Evolutionary conservation across 2,113 vertebrate species (phyloP), one percentile per base, ranked within the genome.

Genomic region (Eurystomus gularis): DNA sequence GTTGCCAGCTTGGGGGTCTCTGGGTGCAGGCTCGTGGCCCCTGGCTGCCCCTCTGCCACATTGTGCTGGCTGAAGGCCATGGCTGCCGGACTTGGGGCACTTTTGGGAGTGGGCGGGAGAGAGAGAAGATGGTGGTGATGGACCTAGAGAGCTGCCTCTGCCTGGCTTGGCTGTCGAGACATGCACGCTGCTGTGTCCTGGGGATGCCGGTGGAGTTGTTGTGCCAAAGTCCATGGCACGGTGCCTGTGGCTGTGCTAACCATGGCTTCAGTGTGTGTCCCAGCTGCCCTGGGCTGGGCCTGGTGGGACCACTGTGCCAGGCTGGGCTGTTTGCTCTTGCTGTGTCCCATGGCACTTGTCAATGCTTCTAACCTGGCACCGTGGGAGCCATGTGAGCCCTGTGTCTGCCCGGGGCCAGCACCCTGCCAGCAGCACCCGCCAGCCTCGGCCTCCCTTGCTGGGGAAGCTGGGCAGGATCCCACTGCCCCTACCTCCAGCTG

Each of bases 231-330:
- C 40, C 3, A 0, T 35, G 24, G 42, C 17, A 52, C 26, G 13
- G 13, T 0, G 6, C 15, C 49, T 49, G 23, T 1, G 4, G 16
- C 70, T 2, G 0, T 21, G 33, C 28, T 61, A 9, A 21, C 61
- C 9, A 17, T 61, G n/a, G 52, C 52, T 86, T 37, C 64, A 20
- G 52, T 5, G 2, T 2, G 4, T 55, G 19, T 77, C 51, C 29
- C 3, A 2, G 21, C n/a, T 52, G 71, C 35, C 37, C 39, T 14
- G 9, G 46, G 37, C 9, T 9, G 60, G 62, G 16, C 29, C 8
- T 2, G 2, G 48, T 39, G 69, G n/a, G n/a, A 42, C 15, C 0
- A 0, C 35, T 42, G 19, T 2, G 4, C 28, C 1, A 2, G 29
- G 62, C 62, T 0, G 0, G 51, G 25, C 25, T 25, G 4, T 51